Base-by-base conservation (phyloP, 2,888 invertebrate species). In the Exephanes ischioxanthus region DNA sequence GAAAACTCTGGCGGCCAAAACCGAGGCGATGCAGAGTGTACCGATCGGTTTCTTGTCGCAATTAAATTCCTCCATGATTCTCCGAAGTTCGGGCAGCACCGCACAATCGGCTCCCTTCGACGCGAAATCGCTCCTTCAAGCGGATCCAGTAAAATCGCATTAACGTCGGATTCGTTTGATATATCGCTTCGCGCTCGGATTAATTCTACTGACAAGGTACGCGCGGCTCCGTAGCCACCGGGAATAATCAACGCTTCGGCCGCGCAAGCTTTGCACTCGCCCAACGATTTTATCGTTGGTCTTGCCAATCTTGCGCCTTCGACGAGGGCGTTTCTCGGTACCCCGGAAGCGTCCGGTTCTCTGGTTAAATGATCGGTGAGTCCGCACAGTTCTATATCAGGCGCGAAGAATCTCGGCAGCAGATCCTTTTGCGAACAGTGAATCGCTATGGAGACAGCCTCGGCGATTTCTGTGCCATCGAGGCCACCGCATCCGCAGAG, bases 161-260 rank as follows among this genome's bases (percentile, higher is more conserved):
- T 61, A 63, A 63, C 41, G 9, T 22, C n/a, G 33, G n/a, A 67
- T 58, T 45, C 7, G 9, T 67, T 68, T 63, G 19, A 53, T 30
- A 66, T 19, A 45, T 76, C 66, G 71, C 22, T 53, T 61, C 67
- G 16, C 19, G 19, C 16, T 16, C 5, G 37, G 53, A 70, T 58
- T 70, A 66, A 75, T 79, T 83, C 4, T 81, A 90, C 95, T 92
- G 88, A 95, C 95, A 95, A 89, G 87, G 95, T 95, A 88, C 95
- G 95, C 4, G 95, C 95, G 41, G 94, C 95, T 3, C 95, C 95
- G 92, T 95, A 95, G 48, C 95, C 95, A 71, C 95, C 95, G 30
- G 95, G 95, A 86, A 96, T 94, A n/a, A 96, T 90, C 9, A 95
- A 93, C 14, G 94, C 95, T 90, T 94, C 94, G 86, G 94, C 94